Percentiles rank a stretch among this genome's conserved stretches.
Conservation (phyloP, 1,140 invertebrate genomes). For the Nephotettix cincticeps region DNA sequence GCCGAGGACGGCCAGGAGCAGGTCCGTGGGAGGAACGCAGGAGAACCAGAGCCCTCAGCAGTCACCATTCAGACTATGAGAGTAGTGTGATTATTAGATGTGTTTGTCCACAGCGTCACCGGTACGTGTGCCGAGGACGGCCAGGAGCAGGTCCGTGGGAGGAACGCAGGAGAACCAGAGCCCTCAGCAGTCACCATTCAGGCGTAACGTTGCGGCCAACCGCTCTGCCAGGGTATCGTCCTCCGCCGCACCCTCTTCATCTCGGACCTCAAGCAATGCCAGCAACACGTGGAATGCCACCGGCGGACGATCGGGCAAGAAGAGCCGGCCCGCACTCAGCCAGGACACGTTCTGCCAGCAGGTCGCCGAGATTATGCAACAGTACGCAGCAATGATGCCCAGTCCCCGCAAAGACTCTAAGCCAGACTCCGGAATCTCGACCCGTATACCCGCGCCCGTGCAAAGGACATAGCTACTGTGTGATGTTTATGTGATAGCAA, state of each 20-base stretch:
- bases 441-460: slow-evolving; percentile 58
- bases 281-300: slow-evolving; percentile 65
- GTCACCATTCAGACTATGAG: no score
- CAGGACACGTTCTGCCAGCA: slow-evolving; percentile 66
- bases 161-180: slow-evolving; percentile 42
- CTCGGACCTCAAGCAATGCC: slow-evolving; percentile 53
- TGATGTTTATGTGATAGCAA: background rate
- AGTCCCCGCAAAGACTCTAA: slow-evolving; percentile 58
- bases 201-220: slow-evolving; percentile 31
- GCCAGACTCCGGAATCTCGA: slow-evolving; percentile 49
- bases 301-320: slow-evolving; percentile 51
- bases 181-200: slow-evolving; percentile 35
- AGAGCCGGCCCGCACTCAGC: slow-evolving; percentile 60
- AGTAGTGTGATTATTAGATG: no score
- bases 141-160: slow-evolving; percentile 37
- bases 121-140: slow-evolving; percentile 45
- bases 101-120: slow-evolving; percentile 45
- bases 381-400: slow-evolving; percentile 45
- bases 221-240: slow-evolving; percentile 22
- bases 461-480: slow-evolving; percentile 43
- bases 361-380: slow-evolving; percentile 47
- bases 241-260: slow-evolving; percentile 50
- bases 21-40: no score
- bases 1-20: no score
- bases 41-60: no score